Evolutionary conservation across 1,140 invertebrate genomes (phyloP).

Genomic region (Drosophila auraria): DNA sequence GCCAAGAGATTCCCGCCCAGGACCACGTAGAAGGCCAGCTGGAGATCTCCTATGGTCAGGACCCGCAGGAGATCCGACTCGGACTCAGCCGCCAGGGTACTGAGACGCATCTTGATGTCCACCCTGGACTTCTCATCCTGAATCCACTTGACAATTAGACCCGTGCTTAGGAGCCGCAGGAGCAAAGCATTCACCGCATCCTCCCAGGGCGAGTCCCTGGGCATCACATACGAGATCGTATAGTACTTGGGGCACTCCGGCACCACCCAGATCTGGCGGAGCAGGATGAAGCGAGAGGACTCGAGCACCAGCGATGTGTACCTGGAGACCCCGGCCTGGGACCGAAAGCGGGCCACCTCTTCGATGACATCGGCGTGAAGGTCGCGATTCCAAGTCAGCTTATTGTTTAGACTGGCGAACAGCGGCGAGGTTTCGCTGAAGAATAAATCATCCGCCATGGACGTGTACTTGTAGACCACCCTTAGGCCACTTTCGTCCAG

Average conservation of each 20-base stretch:
- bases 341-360: slow-evolving; percentile 62
- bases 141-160: slow-evolving; percentile 78
- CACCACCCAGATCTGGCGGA: slow-evolving; percentile 68
- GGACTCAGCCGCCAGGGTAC: slow-evolving; percentile 12
- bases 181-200: slow-evolving; percentile 73
- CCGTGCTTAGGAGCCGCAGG: slow-evolving; percentile 58
- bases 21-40: slow-evolving; percentile 78
- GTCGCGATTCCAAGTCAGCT: slow-evolving; percentile 64
- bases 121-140: slow-evolving; percentile 56
- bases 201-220: slow-evolving; percentile 72
- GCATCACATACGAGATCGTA: slow-evolving; percentile 80
- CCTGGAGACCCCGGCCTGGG: slow-evolving; percentile 71
- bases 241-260: slow-evolving; percentile 84
- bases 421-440: slow-evolving; percentile 78
- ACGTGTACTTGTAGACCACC: slow-evolving; percentile 80
- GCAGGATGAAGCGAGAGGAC: slow-evolving; percentile 55
- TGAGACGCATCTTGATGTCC: slow-evolving; percentile 38
- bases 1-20: slow-evolving; percentile 61
- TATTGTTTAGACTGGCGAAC: slow-evolving; percentile 74
- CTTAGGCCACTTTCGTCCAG: slow-evolving; percentile 82
- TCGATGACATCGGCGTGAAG: slow-evolving; percentile 65
- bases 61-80: slow-evolving; percentile 50
- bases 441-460: slow-evolving; percentile 83
- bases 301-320: slow-evolving; percentile 66
- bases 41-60: slow-evolving; percentile 72